Evolutionary conservation across 2,888 invertebrate genomes (phyloP), one percentile per base, ranked within the genome.

Genomic region (Hipparchia semele): DNA sequence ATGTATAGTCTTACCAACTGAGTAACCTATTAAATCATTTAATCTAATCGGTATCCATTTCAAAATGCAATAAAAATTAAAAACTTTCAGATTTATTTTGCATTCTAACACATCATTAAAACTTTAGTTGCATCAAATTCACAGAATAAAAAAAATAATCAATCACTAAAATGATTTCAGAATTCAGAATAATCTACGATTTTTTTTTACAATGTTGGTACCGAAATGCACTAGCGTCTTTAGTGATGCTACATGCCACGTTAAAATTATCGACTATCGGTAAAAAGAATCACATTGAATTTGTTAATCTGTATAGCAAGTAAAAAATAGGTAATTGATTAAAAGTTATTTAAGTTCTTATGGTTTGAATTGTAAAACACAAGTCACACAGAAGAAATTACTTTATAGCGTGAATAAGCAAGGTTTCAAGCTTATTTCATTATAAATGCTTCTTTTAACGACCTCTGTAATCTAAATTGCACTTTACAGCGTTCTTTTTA

Each of bases 181-280:
- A 59, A 23, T 6, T n/a, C 8, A 5, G 33, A 10, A 9, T 33
- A 9, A 33, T 23, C 13, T 33, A 56, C 45, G 13, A 70, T 73
- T 77, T 76, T 62, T 56, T 70, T 65, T 73, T 51, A 45, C 71
- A 67, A 82, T 78, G 86, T 86, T 87, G 87, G 87, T 72, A 77
- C 65, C 23, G 78, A 74, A 75, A 81, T 86, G 85, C 86, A 88
- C 87, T 84, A 78, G 70, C 71, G 73, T 64, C 62, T 74, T 70
- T 79, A 80, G 78, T 78, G 81, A 77, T 76, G 78, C 8, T 10
- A 49, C 9, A 54, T 70, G 33, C 56, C 10, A 66, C 33, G 39
- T 70, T 66, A 45, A 51, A 64, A 3, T 51, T 70, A 70, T 76
- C 70, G 71, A 75, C 23, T 75, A 73, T 75, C 76, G 76, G 33